Evolutionary conservation across 1,140 invertebrate species (phyloP), one percentile per base, ranked within the genome.

Genomic region (Cataglyphis hispanica): DNA sequence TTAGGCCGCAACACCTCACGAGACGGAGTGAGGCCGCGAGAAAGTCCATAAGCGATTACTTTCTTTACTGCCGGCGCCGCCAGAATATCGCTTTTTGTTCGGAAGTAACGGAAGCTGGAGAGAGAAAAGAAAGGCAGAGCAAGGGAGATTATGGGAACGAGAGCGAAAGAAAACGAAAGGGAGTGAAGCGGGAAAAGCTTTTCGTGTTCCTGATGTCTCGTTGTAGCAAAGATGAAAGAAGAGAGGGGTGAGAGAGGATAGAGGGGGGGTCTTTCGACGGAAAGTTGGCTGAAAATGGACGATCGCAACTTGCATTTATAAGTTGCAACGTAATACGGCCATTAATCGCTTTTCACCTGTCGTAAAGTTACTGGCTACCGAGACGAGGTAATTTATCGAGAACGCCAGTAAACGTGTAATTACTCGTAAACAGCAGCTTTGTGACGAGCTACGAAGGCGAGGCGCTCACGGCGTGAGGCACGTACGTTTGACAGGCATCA

Each of bases 311-410:
- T 46, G 64, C 76, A 78, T 88, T 89, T 87, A 89, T 86, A 89
- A 90, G 85, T 77, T 86, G 43, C 64, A 78, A 86, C 80, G 85
- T 90, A 90, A 90, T 81, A 77, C 85, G 74, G 63, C 78, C 88
- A 75, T 89, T 90, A 90, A 90, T 90, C 88, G 88, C 86, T 90
- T 90, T 90, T 87, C 88, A 90, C 86, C 83, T 87, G 86, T 87
- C 83, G 83, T 86, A 86, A 90, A 90, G 83, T 87, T 86, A 63
- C 80, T 78, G 77, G 85, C 83, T 64, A 75, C 67, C 85, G 61
- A 50, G 46, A 37, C 46, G 22, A 22, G 66, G 77, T 86, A 87
- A 90, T 90, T 90, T 87, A 90, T 90, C 86, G 88, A 60, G 88
- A 87, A 63, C 53, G 77, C 72, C 76, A 72, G 88, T 84, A 70